A percentile compares a stretch with the other conserved stretches of the same genome.
Evolutionary conservation across 2,888 invertebrate genomes (phyloP).

Genomic region (Melolontha melolontha): DNA sequence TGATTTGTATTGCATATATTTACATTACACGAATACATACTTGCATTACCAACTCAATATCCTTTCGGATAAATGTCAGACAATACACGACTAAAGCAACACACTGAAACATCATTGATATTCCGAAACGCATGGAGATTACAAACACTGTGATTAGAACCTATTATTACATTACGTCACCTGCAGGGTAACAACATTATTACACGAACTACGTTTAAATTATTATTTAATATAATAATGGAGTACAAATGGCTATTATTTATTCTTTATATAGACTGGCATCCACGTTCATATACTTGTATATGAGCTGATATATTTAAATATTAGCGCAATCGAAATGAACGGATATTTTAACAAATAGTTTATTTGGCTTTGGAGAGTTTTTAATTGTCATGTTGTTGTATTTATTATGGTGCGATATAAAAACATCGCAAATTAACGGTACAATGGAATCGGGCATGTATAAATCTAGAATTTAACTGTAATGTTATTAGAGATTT

Average conservation of each 20-base stretch:
- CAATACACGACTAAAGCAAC: background rate
- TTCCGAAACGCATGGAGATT: background rate
- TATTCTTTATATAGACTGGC: slow-evolving; percentile 2
- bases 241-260: too few species aligned
- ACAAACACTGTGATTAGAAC: background rate
- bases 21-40: background rate
- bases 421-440: too few species aligned
- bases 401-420: background rate
- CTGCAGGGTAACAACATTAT: background rate
- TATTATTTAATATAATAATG: too few species aligned
- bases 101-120: slow-evolving; percentile 2
- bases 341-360: background rate
- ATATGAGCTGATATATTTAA: too few species aligned
- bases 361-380: slow-evolving; percentile 20
- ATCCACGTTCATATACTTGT: background rate
- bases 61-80: too few species aligned
- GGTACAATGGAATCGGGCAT: too few species aligned
- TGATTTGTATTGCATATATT: too few species aligned
- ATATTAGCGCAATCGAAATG: background rate
- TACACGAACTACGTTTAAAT: background rate
- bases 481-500: too few species aligned
- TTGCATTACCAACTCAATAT: background rate
- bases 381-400: slow-evolving; percentile 12
- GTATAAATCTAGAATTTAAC: too few species aligned
- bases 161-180: slow-evolving; percentile 11